Evolutionary conservation across 2,888 invertebrate species (phyloP), one percentile per base, ranked within the genome.

Genomic region (Caenorhabditis sinica): DNA sequence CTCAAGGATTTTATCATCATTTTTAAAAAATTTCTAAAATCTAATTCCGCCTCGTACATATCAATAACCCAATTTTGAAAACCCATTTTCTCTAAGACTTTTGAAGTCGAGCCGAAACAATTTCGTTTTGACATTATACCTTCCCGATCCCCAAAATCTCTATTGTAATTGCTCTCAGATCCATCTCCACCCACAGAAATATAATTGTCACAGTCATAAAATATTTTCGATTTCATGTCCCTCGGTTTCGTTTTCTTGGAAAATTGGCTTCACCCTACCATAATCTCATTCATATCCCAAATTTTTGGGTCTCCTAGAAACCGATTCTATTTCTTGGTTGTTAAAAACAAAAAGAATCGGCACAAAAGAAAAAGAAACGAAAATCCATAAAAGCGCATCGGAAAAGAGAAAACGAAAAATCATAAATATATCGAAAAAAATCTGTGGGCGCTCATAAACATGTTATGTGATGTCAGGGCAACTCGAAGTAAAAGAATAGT

Each of bases 401-500:
- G 49, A 49, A 11, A n/a, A 49, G n/a, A 5, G 49, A 20, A 51
- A 33, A n/a, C 20, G 56, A 43, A 45, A 17, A 53, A 53, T n/a
- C 63, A 74, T 51, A 69, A 49, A 45, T 66, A 43, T 28, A 69
- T 77, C n/a, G n/a, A n/a, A 53, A 60, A 69, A 77, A 77, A 77
- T 77, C 69, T 77, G 77, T 77, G 77, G 63, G 69, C 77, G 77
- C 36, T 69, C 77, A 63, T 69, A 69, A 77, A 77, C 30, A 61
- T 76, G 65, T 58, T 58, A 77, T 61, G 53, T 36, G 69, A 77
- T 69, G 66, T 53, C 63, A 74, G n/a, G 36, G 43, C 33, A n/a
- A 25, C 13, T 49, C 49, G 61, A 33, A 40, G 6, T 61, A 49
- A 68, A 58, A 60, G 33, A 58, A 74, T 13, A 51, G 43, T 76